Evolutionary conservation across 2,113 vertebrate genomes (phyloP).

Genomic region (Notothenia rossii): DNA sequence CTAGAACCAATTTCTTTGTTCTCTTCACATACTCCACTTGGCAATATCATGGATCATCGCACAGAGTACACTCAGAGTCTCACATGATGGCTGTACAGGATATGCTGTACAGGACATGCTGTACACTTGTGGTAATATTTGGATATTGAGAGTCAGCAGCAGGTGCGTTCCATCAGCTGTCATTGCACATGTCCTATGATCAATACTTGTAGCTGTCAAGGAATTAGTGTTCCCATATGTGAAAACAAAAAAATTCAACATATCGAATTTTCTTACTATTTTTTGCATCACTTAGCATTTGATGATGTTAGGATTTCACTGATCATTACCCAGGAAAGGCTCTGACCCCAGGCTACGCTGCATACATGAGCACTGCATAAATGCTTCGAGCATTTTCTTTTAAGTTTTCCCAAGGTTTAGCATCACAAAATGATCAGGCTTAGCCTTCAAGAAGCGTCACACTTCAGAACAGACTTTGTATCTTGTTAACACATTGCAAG

Average conservation of each 20-base stretch:
- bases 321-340: slow-evolving; percentile 32
- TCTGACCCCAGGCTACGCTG: slow-evolving; percentile 29
- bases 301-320: slow-evolving; percentile 37
- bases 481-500: slow-evolving; percentile 6
- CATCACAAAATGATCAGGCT: slow-evolving; percentile 32
- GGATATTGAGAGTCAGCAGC: slow-evolving; percentile 15
- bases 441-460: slow-evolving; percentile 12
- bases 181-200: background rate
- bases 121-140: slow-evolving; percentile 35
- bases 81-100: slow-evolving; percentile 10
- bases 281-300: slow-evolving; percentile 19
- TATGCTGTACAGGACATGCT: background rate
- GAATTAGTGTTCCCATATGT: slow-evolving; percentile 4
- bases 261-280: slow-evolving; percentile 7
- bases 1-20: slow-evolving; percentile 51
- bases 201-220: background rate
- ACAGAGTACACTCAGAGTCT: slow-evolving; percentile 1
- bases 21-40: slow-evolving; percentile 57
- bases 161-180: slow-evolving; percentile 12
- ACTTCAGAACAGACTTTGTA: slow-evolving; percentile 8
- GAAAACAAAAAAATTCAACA: slow-evolving; percentile 16
- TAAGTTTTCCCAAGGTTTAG: slow-evolving; percentile 33
- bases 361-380: slow-evolving; percentile 21
- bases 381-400: slow-evolving; percentile 35
- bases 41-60: slow-evolving; percentile 72